phyloP scores from a whole-genome alignment of 1,140 invertebrate species.

The Leptestheria dahalacensis region DNA sequence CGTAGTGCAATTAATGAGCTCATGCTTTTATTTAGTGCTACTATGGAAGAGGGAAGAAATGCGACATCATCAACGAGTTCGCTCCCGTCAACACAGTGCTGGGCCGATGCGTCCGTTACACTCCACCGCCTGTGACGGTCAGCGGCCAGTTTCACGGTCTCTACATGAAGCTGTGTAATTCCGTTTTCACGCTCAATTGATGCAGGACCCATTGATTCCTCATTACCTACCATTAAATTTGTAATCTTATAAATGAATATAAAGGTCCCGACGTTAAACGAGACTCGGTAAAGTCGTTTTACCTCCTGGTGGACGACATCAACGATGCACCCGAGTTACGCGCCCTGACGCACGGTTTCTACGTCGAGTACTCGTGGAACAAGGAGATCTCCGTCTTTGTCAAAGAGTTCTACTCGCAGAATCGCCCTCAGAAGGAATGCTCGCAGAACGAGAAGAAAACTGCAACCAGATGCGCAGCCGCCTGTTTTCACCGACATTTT shows the following conservation, averaged over 20 bases:
- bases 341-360: conserved; percentile 5
- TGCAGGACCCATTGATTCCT: no score
- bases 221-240: no score
- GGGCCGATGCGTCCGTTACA: not conserved
- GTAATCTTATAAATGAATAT: not conserved
- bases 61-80: not conserved
- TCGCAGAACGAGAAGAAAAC: not conserved
- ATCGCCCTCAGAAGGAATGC: not conserved
- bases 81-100: not conserved
- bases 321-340: conserved; percentile 4
- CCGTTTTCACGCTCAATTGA: no score
- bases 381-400: conserved; percentile 9
- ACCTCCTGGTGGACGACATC: conserved; percentile 4
- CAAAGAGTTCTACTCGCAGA: conserved; percentile 1
- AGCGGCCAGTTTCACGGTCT: conserved; percentile 7
- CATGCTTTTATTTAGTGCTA: not conserved
- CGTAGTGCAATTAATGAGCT: not conserved
- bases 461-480: conserved; percentile 1
- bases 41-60: not conserved
- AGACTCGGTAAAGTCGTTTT: not conserved
- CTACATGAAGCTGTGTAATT: conserved; percentile 14
- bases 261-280: not conserved
- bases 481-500: not conserved
- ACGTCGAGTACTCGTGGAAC: conserved; percentile 7
- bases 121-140: not conserved